These are phyloP conservation scores for Athalia cordata DNA, from an alignment of 2,888 invertebrate species.

Conservation along the genomic window DNA sequence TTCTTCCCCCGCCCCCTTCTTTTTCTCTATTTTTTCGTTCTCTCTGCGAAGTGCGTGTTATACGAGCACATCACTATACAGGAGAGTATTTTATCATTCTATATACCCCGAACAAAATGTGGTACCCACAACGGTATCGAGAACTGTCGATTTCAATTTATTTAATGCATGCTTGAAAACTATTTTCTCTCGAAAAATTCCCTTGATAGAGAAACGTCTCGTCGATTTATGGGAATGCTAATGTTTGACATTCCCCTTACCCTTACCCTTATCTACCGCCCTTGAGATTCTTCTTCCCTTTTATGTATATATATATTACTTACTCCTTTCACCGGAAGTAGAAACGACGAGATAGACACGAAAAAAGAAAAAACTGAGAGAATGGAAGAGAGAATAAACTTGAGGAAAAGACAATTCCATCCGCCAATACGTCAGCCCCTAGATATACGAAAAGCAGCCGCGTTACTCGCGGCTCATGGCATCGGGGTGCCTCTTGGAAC, in stretches of 20 bases:
- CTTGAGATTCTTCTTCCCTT: not conserved
- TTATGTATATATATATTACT: not conserved
- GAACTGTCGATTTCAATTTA: not conserved
- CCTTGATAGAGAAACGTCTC: not conserved
- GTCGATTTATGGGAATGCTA: not conserved
- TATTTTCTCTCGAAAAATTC: not conserved
- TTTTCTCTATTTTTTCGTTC: not conserved
- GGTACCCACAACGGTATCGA: not conserved
- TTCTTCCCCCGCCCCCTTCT: constrained; percentile 32
- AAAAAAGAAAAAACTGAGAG: not conserved
- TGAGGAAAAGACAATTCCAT: constrained; percentile 52
- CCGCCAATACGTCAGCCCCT: constrained; percentile 52
- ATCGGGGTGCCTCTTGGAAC: not conserved
- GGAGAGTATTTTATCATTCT: too few species aligned
- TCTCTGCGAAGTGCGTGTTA: too few species aligned
- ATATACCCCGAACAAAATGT: too few species aligned
- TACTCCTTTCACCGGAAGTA: not conserved
- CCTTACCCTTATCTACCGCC: not conserved
- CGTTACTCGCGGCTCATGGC: constrained; percentile 6
- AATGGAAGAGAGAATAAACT: not conserved
- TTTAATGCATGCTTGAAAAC: not conserved
- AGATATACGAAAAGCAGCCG: constrained; percentile 47
- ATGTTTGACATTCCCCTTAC: not conserved
- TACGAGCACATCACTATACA: not conserved
- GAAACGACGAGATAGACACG: not conserved